Percentiles rank a stretch among this genome's conserved stretches.
These are phyloP conservation scores for Cephus sareptanus DNA, from an alignment of 2,888 invertebrate genomes.

Conservation along the genomic window DNA sequence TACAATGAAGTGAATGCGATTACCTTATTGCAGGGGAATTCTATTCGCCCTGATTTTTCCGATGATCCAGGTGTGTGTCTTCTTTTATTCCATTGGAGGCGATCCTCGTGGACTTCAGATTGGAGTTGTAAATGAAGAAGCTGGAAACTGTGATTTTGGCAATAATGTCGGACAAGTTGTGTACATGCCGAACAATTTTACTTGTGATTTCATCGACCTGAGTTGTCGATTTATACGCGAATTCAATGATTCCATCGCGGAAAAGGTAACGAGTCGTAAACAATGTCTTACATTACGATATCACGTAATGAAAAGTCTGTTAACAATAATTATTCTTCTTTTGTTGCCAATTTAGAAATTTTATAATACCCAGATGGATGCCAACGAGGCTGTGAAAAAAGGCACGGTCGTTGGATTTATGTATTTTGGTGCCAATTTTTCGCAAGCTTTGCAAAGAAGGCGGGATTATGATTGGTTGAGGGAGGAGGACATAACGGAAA, in stretches of 20 bases:
- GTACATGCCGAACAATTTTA: conserved; percentile 53
- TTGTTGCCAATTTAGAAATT: conserved; percentile 59
- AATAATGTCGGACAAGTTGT: conserved; percentile 62
- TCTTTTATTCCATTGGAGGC: conserved; percentile 83
- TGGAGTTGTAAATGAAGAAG: conserved; percentile 85
- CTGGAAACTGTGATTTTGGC: conserved; percentile 65
- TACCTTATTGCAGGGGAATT: conserved; percentile 74
- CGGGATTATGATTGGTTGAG: conserved; percentile 64
- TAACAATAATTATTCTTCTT: conserved; percentile 1
- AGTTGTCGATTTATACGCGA: conserved; percentile 74
- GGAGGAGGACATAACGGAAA: conserved; percentile 59
- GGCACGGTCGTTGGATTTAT: conserved; percentile 75
- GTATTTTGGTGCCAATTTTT: conserved; percentile 79
- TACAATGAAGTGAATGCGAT: not conserved
- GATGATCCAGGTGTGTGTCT: conserved; percentile 81
- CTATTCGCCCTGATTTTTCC: conserved; percentile 86
- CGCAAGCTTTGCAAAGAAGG: conserved; percentile 71
- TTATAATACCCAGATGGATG: conserved; percentile 69
- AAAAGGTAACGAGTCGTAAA: conserved; percentile 58
- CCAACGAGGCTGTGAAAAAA: conserved; percentile 68
- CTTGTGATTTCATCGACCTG: conserved; percentile 70
- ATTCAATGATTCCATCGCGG: conserved; percentile 71
- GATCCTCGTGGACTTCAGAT: conserved; percentile 79
- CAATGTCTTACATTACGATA: not conserved
- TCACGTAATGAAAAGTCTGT: not conserved